These are phyloP conservation scores for Nyctibius grandis DNA, from an alignment of 2,797 vertebrate genomes.

Conservation along the genomic window DNA sequence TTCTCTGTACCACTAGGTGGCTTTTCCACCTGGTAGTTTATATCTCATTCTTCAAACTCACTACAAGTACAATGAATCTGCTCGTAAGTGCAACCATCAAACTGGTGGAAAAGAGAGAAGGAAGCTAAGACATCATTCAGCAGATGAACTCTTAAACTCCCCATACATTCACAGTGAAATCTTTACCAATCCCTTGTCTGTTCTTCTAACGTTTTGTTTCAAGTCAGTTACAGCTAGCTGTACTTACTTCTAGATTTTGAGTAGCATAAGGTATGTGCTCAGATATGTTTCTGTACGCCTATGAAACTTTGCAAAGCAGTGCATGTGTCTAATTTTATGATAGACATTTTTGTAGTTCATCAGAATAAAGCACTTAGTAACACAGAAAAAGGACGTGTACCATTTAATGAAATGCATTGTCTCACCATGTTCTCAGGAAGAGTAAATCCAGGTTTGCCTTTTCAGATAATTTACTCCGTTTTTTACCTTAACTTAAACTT, in stretches of 20 bases:
- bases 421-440: neutral
- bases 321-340: neutral
- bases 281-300: neutral
- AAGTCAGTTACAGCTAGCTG: neutral
- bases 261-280: neutral
- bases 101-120: neutral
- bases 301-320: neutral
- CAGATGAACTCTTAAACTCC: neutral
- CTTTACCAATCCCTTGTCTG: neutral
- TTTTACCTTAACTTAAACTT: neutral
- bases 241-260: neutral
- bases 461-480: neutral
- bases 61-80: neutral
- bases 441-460: neutral
- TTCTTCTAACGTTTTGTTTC: neutral
- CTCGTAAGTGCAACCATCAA: neutral
- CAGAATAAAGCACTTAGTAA: neutral
- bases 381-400: neutral
- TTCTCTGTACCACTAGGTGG: slow-evolving; percentile 34
- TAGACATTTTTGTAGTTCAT: neutral
- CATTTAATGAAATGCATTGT: neutral
- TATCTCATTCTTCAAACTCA: neutral
- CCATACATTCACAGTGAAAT: neutral
- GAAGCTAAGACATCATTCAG: neutral
- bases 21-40: neutral